These are phyloP conservation scores for Uria lomvia DNA, from an alignment of 2,113 vertebrate species.

Conservation along the genomic window DNA sequence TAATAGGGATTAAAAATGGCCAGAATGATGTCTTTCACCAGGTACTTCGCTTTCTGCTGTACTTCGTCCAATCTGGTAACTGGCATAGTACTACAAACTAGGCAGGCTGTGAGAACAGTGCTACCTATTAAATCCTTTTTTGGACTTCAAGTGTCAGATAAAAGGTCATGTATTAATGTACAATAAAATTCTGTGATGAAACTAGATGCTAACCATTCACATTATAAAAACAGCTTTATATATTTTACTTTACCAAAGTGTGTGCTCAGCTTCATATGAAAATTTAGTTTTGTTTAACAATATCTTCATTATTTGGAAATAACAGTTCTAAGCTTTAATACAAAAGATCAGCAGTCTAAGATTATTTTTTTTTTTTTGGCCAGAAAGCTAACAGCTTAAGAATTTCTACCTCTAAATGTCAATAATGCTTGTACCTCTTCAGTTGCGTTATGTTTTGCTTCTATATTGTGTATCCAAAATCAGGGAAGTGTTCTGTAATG, in stretches of 20 bases:
- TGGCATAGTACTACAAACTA: not conserved
- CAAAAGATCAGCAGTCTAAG: not conserved
- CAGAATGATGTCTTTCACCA: not conserved
- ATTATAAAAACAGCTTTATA: not conserved
- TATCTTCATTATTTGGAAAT: not conserved
- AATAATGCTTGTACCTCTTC: not conserved
- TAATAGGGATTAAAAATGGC: not conserved
- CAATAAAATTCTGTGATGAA: not conserved
- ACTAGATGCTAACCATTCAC: not conserved
- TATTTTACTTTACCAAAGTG: not conserved
- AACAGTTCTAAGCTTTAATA: not conserved
- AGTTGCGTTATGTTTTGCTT: not conserved
- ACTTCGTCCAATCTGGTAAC: not conserved
- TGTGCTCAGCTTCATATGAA: not conserved
- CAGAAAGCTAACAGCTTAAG: not conserved
- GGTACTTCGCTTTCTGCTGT: not conserved
- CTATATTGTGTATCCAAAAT: not conserved
- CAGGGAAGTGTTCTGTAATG: not conserved
- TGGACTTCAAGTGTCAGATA: not conserved
- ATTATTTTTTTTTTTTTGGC: not conserved
- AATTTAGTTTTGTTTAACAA: not conserved
- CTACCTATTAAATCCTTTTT: not conserved
- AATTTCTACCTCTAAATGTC: not conserved
- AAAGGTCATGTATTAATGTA: not conserved
- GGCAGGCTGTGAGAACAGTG: not conserved